Conservation (phyloP, 2,888 invertebrate species). For the Polia nebulosa region DNA sequence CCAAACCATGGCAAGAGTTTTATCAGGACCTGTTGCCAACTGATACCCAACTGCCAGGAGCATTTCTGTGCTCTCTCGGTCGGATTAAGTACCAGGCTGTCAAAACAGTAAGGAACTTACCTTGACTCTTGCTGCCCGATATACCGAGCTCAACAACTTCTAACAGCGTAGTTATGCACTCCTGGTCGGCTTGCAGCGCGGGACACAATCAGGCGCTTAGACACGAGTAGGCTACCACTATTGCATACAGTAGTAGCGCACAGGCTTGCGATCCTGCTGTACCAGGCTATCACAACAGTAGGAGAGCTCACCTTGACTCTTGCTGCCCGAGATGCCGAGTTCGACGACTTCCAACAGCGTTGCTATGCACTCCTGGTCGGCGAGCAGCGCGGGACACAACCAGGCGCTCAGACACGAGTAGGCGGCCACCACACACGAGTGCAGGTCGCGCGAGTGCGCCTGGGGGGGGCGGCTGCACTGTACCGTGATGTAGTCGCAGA, state of each 20-base stretch:
- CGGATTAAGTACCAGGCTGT: conserved; percentile 11
- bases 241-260: no score
- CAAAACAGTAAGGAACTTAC: conserved; percentile 66
- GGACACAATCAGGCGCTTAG: conserved; percentile 98
- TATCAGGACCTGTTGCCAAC: no score
- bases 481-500: conserved; percentile 99
- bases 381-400: conserved; percentile 97
- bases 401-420: conserved; percentile 98
- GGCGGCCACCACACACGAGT: conserved; percentile 98
- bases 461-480: conserved; percentile 98
- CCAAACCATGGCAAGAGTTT: no score
- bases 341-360: conserved; percentile 99
- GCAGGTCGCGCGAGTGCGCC: conserved; percentile 97
- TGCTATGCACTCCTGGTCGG: conserved; percentile 97
- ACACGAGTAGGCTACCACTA: conserved; percentile 98
- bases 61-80: background rate
- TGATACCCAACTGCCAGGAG: no score
- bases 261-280: no score
- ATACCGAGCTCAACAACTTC: conserved; percentile 99
- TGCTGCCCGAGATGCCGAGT: conserved; percentile 98
- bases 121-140: conserved; percentile 97
- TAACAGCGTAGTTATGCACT: conserved; percentile 97
- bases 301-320: conserved; percentile 78
- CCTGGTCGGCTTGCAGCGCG: conserved; percentile 97
- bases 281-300: no score